Percentiles rank a stretch among this genome's conserved stretches.
Evolutionary conservation across 2,113 vertebrate genomes (phyloP).

Genomic region (Grammatotria lemairii): DNA sequence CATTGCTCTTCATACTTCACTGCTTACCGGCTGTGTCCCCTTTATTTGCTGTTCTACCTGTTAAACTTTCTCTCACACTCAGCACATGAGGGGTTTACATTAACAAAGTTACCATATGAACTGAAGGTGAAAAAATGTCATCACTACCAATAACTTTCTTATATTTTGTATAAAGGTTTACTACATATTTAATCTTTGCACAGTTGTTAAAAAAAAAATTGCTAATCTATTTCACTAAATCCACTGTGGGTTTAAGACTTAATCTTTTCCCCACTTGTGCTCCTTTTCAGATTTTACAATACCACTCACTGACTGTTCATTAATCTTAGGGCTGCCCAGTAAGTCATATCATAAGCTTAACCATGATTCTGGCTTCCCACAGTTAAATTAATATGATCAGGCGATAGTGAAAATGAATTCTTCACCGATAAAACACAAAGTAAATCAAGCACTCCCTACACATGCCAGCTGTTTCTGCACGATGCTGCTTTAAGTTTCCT

Average conservation of each 20-base stretch:
- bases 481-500: background rate
- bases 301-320: background rate
- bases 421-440: background rate
- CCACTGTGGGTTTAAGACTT: background rate
- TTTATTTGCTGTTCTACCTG: background rate
- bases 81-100: background rate
- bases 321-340: background rate
- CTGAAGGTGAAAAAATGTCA: background rate
- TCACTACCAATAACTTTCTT: background rate
- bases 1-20: background rate
- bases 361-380: background rate
- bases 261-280: fast-evolving
- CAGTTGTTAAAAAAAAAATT: background rate
- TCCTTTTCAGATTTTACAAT: background rate
- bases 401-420: background rate
- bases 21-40: background rate
- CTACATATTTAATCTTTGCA: background rate
- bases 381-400: background rate
- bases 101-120: background rate
- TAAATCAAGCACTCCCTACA: background rate
- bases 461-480: background rate
- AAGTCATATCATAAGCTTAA: background rate
- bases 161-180: background rate
- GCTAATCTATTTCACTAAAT: background rate
- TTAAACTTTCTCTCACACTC: background rate